phyloP scores from a whole-genome alignment of 2,113 vertebrate genomes.

The Geococcyx californianus region DNA sequence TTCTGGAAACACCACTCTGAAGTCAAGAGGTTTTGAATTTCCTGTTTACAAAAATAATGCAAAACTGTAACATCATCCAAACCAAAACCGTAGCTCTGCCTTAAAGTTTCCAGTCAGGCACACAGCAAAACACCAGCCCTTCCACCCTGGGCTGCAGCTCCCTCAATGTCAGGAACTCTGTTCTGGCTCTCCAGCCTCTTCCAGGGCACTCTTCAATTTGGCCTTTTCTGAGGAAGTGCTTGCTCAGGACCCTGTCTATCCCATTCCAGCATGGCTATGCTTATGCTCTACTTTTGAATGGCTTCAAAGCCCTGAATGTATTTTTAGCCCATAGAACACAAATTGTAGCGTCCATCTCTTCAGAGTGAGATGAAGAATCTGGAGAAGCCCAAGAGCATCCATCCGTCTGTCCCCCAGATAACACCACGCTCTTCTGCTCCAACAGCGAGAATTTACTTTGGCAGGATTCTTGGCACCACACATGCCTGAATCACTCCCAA shows the following conservation, averaged over 20 bases:
- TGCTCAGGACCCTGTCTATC: neutral
- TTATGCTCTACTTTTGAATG: neutral
- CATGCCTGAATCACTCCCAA: rapidly evolving
- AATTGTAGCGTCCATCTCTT: neutral
- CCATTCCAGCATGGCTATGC: neutral
- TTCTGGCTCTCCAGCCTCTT: neutral
- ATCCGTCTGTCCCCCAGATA: neutral
- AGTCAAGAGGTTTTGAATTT: neutral
- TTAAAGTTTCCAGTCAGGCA: neutral
- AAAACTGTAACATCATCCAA: neutral
- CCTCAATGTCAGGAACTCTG: neutral
- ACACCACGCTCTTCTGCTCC: rapidly evolving
- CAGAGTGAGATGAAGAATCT: neutral
- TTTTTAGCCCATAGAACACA: neutral
- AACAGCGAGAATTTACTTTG: neutral
- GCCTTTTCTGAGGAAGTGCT: neutral
- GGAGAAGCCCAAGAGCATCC: neutral
- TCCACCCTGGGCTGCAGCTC: neutral
- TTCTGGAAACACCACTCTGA: neutral
- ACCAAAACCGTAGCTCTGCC: slow-evolving; percentile 25
- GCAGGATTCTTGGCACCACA: neutral
- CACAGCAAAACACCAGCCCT: neutral
- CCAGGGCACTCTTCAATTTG: neutral
- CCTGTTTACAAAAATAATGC: neutral
- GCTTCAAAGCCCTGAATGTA: neutral